Evolutionary conservation across 2,113 vertebrate genomes (phyloP).

Genomic region (Phalacrocorax carbo): DNA sequence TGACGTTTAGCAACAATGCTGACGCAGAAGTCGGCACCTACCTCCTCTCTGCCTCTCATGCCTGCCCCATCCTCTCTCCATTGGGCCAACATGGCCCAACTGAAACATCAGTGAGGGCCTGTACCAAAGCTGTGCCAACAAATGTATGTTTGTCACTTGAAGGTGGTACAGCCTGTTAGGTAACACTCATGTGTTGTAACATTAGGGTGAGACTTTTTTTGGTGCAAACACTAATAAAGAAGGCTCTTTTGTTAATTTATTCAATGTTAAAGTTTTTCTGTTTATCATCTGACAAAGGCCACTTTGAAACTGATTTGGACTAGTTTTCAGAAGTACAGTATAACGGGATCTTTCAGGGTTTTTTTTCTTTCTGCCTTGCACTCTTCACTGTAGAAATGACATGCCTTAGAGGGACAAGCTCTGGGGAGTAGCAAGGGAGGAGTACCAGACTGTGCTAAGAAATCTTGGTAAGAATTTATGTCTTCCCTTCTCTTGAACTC

Average conservation of each 20-base stretch:
- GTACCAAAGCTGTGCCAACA: background rate
- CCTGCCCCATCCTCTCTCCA: background rate
- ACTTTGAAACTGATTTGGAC: background rate
- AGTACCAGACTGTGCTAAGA: background rate
- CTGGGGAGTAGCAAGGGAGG: background rate
- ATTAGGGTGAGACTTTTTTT: background rate
- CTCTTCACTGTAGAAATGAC: background rate
- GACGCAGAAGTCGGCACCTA: background rate
- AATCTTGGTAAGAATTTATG: background rate
- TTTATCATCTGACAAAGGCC: background rate
- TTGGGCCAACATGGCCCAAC: background rate
- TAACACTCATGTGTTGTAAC: background rate
- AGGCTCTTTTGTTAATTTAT: background rate
- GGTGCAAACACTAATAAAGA: background rate
- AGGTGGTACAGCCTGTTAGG: background rate
- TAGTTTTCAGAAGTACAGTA: background rate
- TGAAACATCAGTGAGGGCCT: background rate
- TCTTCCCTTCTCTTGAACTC: background rate
- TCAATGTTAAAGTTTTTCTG: background rate
- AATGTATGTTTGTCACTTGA: background rate
- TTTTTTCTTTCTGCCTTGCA: background rate
- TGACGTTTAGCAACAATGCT: background rate
- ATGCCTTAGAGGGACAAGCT: background rate
- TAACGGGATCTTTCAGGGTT: background rate
- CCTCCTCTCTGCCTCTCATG: background rate